Conservation (phyloP, 2,888 invertebrate species). For the Lasiommata megera region DNA sequence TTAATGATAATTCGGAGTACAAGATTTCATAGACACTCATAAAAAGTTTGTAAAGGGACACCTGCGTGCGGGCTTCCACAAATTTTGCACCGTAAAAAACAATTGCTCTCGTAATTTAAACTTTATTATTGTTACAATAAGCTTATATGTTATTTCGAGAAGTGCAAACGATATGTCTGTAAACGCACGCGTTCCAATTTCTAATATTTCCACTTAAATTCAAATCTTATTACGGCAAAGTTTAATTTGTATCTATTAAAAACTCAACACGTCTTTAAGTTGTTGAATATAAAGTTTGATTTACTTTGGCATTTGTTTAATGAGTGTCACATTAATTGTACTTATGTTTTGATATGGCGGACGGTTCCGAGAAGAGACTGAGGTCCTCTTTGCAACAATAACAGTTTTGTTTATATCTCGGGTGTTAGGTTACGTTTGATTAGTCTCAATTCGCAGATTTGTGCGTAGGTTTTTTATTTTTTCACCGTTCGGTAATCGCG, state of each 20-base stretch:
- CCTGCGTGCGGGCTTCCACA: conserved; percentile 5
- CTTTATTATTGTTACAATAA: not conserved
- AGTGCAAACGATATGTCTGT: conserved; percentile 31
- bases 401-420: conserved; percentile 58
- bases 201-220: conserved; percentile 62
- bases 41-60: conserved; percentile 7
- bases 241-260: conserved; percentile 4
- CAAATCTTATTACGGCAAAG: conserved; percentile 49
- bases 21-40: conserved; percentile 4
- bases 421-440: conserved; percentile 57
- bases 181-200: conserved; percentile 61
- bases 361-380: conserved; percentile 59
- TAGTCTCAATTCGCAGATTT: conserved; percentile 62
- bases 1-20: no score
- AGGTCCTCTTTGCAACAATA: conserved; percentile 60
- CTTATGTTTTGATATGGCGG: conserved; percentile 53
- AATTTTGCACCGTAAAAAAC: not conserved
- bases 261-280: not conserved
- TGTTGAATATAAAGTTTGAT: conserved; percentile 5
- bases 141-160: not conserved
- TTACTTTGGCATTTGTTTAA: conserved; percentile 8
- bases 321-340: conserved; percentile 17
- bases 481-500: conserved; percentile 44
- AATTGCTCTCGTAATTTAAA: not conserved
- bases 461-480: conserved; percentile 61